Evolutionary conservation across 64 coral and sea anemone species (phyloP), one percentile per base, ranked within the genome.

Genomic region (Pocillopora damicornis): DNA sequence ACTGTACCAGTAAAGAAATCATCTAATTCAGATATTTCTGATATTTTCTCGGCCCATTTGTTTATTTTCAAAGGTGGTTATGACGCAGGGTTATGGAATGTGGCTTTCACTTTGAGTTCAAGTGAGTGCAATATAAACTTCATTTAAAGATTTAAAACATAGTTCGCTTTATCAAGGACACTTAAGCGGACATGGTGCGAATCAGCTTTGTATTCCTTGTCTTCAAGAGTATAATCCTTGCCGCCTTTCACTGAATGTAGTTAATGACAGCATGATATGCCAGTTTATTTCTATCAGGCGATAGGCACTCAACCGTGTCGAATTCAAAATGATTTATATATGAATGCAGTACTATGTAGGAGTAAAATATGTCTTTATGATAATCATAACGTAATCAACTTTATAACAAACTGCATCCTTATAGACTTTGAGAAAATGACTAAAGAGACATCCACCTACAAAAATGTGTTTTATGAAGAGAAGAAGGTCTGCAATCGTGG

Each of bases 31-130:
- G 38, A 16, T 18, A 35, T 2, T 26, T 71, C 30, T 25, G 15
- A 15, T 74, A 59, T 75, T 17, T 30, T 59, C 20, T 9, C 45
- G 75, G 12, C 42, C 23, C 12, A n/a, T 85, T 61, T 81, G 15
- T 60, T 35, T 60, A 12, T 73, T 73, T 81, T 79, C 69, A 18
- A 35, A 92, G 91, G 56, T 92, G 91, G 71, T 34, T 92, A 76
- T 64, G 38, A 82, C 10, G 68, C 3, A 79, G 72, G 42, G 15
- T 30, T 88, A 15, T 88, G 79, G 77, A 92, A 79, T 30, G 73
- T 92, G 12, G 86, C 91, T 5, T 92, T 92, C 69, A 81, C 86
- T 75, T 18, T 92, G 8, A 92, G 91, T 65, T 45, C 91, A 65
- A 78, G 91, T 92, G 76, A 82, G 91, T 37, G 74, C 60, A 42